A percentile compares a stretch with the other conserved stretches of the same genome.
phyloP scores from a whole-genome alignment of 2,888 invertebrate genomes.

The Agrotis segetum region DNA sequence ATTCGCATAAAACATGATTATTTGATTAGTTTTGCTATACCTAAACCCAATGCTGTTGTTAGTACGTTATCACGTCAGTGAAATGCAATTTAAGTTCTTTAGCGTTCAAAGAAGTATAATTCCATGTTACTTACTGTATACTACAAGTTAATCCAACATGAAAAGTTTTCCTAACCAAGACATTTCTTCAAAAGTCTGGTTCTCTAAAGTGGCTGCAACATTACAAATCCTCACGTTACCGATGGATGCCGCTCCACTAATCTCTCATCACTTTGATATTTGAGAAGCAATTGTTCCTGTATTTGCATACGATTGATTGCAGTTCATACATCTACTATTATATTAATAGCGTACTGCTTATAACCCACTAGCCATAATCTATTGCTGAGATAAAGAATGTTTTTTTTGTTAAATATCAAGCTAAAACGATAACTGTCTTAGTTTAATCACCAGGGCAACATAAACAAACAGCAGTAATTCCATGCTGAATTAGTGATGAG shows the following conservation, averaged over 20 bases:
- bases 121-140: no score
- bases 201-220: slow-evolving; percentile 12
- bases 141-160: no score
- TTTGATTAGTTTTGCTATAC: no score
- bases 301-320: slow-evolving; percentile 33
- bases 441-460: background rate
- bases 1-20: no score
- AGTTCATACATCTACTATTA: background rate
- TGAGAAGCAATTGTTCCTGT: slow-evolving; percentile 51
- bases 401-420: background rate
- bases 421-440: background rate
- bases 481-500: slow-evolving; percentile 38
- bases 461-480: slow-evolving; percentile 16
- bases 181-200: background rate
- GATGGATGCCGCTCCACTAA: slow-evolving; percentile 48
- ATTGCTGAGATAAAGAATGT: no score
- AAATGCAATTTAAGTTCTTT: no score
- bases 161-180: background rate
- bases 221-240: slow-evolving; percentile 58
- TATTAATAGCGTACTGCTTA: background rate
- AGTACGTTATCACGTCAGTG: no score
- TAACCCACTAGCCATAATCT: background rate
- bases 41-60: no score
- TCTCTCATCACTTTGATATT: slow-evolving; percentile 48
- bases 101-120: no score